Conservation (phyloP, 2,888 invertebrate genomes). For the Eucriotettix oculatus region DNA sequence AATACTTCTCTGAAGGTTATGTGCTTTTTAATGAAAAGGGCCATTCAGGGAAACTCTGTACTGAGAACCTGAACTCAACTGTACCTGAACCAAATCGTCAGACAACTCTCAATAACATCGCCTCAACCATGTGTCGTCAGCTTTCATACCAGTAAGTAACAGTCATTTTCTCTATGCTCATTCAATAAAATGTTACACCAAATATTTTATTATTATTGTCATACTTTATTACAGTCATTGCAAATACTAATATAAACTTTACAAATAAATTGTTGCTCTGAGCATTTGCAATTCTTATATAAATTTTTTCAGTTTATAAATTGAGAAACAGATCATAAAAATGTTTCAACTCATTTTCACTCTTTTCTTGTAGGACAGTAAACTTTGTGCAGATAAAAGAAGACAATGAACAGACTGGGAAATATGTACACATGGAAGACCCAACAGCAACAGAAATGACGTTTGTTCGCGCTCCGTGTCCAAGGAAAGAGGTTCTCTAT, state of each 20-base stretch:
- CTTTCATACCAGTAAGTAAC: slow-evolving; percentile 54
- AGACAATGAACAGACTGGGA: slow-evolving; percentile 38
- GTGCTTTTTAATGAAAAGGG: slow-evolving; percentile 62
- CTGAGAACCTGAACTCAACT: slow-evolving; percentile 53
- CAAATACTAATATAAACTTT: no score
- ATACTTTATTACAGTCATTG: no score
- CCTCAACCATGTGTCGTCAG: slow-evolving; percentile 59
- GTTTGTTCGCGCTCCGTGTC: slow-evolving; percentile 61
- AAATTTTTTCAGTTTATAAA: no score
- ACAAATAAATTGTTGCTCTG: no score
- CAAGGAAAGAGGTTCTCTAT: slow-evolving; percentile 57
- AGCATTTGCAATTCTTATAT: no score
- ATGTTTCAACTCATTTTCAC: neutral
- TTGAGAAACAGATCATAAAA: neutral
- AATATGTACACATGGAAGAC: slow-evolving; percentile 70
- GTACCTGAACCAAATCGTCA: slow-evolving; percentile 31
- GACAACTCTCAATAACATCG: slow-evolving; percentile 48
- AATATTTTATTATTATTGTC: no score
- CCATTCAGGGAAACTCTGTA: slow-evolving; percentile 45
- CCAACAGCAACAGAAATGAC: slow-evolving; percentile 66
- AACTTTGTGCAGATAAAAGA: slow-evolving; percentile 47
- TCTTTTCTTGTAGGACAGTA: slow-evolving; percentile 36
- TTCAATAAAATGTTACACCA: no score
- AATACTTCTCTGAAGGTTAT: slow-evolving; percentile 60
- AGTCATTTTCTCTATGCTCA: neutral